Percentiles rank a stretch among this genome's conserved stretches.
Evolutionary conservation across 1,140 invertebrate genomes (phyloP).

Genomic region (Caenorhabditis remanei): DNA sequence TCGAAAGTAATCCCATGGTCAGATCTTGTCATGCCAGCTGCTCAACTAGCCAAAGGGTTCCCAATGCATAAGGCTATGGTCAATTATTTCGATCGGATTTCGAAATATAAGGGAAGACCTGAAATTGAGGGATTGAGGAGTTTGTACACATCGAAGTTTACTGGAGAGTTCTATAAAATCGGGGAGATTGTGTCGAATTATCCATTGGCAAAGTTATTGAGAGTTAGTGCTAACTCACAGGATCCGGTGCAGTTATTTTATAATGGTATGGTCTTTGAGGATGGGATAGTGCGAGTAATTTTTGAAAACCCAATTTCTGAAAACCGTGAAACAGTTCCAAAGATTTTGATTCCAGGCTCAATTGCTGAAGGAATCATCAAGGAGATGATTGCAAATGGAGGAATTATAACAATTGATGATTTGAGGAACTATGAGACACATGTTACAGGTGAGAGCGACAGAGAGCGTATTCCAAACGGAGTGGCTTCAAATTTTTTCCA

Average conservation of each 20-base stretch:
- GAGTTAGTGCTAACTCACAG: slow-evolving; percentile 16
- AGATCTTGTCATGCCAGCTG: slow-evolving; percentile 84
- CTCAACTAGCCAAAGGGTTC: slow-evolving; percentile 86
- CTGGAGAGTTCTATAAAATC: slow-evolving; percentile 37
- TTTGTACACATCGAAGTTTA: slow-evolving; percentile 38
- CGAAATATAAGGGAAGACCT: slow-evolving; percentile 1
- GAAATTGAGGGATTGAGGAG: background rate
- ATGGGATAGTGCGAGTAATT: too few relatives aligned
- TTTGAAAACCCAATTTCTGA: too few relatives aligned
- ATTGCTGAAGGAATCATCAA: slow-evolving; percentile 23
- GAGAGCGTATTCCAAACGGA: too few relatives aligned
- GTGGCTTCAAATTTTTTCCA: background rate
- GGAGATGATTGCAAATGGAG: slow-evolving; percentile 75
- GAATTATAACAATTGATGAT: slow-evolving; percentile 86
- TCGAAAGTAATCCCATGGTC: slow-evolving; percentile 84
- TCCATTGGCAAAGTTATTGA: slow-evolving; percentile 26
- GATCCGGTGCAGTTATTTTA: slow-evolving; percentile 40
- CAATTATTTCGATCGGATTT: slow-evolving; percentile 11
- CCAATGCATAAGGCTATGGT: slow-evolving; percentile 81
- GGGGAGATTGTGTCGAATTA: slow-evolving; percentile 40
- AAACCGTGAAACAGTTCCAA: background rate
- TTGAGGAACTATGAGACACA: slow-evolving; percentile 82
- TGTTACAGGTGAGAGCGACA: slow-evolving; percentile 78
- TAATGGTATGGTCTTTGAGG: background rate
- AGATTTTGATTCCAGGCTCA: background rate